Evolutionary conservation across 2,113 vertebrate genomes (phyloP), one percentile per base, ranked within the genome.

Genomic region (Notarius lentiginosus): DNA sequence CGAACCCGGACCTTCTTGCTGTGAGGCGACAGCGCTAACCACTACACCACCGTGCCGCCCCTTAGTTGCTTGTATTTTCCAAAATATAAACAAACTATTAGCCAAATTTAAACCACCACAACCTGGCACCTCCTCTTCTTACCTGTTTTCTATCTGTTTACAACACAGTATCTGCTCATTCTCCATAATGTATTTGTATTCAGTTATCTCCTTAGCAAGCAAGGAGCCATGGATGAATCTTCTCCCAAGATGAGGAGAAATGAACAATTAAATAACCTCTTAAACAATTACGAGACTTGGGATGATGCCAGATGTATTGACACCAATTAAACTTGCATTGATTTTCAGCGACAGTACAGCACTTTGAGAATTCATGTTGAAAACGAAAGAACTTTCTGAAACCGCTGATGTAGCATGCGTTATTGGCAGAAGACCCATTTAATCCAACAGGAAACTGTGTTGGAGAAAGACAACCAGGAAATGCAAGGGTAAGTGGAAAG

Each of bases 361-460:
- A 58, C 27, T 58, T 79, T 55, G 17, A 55, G 51, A 79, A 55
- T 77, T 15, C 30, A 77, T 79, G 22, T 34, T 18, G n/a, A 58
- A 58, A 79, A 58, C 53, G 22, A 7, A 79, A 17, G 22, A 55
- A 56, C 55, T 22, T 58, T 34, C 27, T 58, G 3, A 11, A 34
- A 34, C n/a, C 18, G 4, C 77, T 79, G 77, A 79, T 22, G 7
- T 27, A 79, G 77, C 55, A 34, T 30, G 55, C 8, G 20, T 30
- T 79, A 60, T 79, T 79, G 77, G 77, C 55, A 79, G 17, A 12
- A 58, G 77, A 11, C 55, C 77, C 8, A 58, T 58, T 58, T 79
- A 79, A 58, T 58, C 77, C 77, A 58, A 79, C 53, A 58, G 77
- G 53, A 79, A 79, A 58, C n/a, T 18, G n/a, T 58, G 76, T 11